Percentiles rank a stretch among this genome's conserved stretches.
These are phyloP conservation scores for Nephrotoma appendiculata DNA, from an alignment of 2,888 invertebrate genomes.

Conservation along the genomic window DNA sequence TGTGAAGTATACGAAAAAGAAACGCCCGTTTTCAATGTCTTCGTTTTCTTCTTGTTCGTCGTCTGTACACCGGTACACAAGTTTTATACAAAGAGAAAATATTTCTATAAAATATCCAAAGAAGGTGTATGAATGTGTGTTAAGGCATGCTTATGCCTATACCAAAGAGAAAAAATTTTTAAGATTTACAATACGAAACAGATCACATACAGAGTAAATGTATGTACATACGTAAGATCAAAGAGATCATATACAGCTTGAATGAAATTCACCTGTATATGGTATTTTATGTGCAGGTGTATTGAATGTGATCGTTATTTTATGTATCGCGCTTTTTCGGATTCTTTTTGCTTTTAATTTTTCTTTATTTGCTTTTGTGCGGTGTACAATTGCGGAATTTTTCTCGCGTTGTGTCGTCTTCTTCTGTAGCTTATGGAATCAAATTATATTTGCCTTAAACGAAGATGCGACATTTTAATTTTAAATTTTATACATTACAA, in stretches of 20 bases:
- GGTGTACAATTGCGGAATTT: neutral
- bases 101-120: neutral
- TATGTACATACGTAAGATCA: neutral
- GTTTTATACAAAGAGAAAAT: neutral
- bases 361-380: neutral
- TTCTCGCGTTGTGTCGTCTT: neutral
- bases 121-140: neutral
- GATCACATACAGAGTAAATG: neutral
- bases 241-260: neutral
- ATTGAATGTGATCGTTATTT: neutral
- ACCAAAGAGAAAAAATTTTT: neutral
- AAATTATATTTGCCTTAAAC: neutral
- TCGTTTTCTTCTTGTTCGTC: neutral
- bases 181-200: neutral
- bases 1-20: neutral
- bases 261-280: neutral
- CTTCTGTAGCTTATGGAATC: neutral
- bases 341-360: neutral
- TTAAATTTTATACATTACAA: neutral
- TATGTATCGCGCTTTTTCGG: neutral
- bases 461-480: neutral
- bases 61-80: neutral
- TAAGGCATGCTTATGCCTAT: neutral
- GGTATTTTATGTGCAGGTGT: neutral
- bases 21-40: neutral